Conservation (phyloP, 2,113 vertebrate genomes). For the Microcebus griseorufus region DNA sequence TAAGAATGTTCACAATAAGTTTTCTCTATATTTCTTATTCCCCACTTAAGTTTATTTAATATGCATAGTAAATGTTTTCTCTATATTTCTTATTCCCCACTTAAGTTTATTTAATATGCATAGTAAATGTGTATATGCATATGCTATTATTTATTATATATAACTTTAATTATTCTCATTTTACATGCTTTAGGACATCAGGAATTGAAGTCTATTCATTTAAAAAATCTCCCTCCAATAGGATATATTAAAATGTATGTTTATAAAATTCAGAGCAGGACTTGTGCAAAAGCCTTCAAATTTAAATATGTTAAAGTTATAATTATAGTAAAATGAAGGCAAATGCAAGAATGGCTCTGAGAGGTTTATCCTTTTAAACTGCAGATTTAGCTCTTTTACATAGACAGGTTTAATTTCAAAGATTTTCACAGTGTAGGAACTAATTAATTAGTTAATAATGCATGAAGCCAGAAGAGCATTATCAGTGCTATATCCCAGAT, state of each 20-base stretch:
- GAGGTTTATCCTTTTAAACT: slow-evolving; percentile 79
- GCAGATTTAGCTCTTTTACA: slow-evolving; percentile 81
- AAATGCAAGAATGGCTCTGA: slow-evolving; percentile 69
- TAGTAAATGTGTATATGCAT: background rate
- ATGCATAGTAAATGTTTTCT: background rate
- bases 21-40: background rate
- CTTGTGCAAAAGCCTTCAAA: slow-evolving; percentile 69
- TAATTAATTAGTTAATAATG: slow-evolving; percentile 88
- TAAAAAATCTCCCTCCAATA: slow-evolving; percentile 56
- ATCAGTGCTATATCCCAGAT: slow-evolving; percentile 69
- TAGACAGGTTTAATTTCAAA: slow-evolving; percentile 80
- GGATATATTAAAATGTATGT: slow-evolving; percentile 70
- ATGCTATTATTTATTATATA: background rate
- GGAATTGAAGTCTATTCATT: slow-evolving; percentile 75
- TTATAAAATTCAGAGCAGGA: slow-evolving; percentile 50
- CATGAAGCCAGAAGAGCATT: slow-evolving; percentile 80
- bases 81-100: background rate
- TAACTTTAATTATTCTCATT: background rate
- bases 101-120: background rate
- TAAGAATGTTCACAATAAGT: background rate
- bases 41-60: background rate
- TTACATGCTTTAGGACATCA: slow-evolving; percentile 43
- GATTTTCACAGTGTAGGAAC: slow-evolving; percentile 77
- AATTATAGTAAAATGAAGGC: slow-evolving; percentile 82
- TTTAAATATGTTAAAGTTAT: slow-evolving; percentile 78